Evolutionary conservation across 1,140 invertebrate species (phyloP), one percentile per base, ranked within the genome.

Genomic region (Pseudomyrmex cubaensis): DNA sequence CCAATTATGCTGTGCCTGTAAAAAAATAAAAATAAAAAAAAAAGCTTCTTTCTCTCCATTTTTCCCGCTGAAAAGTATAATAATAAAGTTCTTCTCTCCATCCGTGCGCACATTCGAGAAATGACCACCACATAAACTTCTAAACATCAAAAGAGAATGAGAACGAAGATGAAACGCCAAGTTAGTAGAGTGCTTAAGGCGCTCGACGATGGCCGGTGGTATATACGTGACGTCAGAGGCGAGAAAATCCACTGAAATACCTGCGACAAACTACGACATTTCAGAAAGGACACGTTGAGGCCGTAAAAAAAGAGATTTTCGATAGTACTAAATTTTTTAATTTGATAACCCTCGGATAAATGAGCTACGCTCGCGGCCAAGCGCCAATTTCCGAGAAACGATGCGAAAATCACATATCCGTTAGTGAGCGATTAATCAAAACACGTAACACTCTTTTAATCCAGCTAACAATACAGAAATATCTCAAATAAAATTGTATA

Each of bases 221-320:
- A 3, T 52, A 64, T 15, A 76, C 63, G 22, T 64, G 25, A 70
- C 35, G 44, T 78, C 44, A 70, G 15, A 78, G 20, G 10, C 35
- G 62, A 77, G 62, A 59, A 35, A 69, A 59, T 57, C 35, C 59
- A 67, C 13, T 46, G 20, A 78, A 57, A 57, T 78, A 78, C 57
- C 44, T 8, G 20, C 13, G 15, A 57, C 54, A 56, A 78, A 22
- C 35, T 48, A 12, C 52, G 15, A 9, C 57, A 15, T 67, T 25
- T 25, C 69, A 35, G 52, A 78, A 69, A 57, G 10, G 20, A 48
- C 44, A n/a, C 25, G 57, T 13, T 35, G 35, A 69, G 48, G 12
- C 3, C 35, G 20, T 35, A 59, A 48, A 25, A 50, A 64, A 50
- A 52, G 17, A 35, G 7, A 48, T n/a, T 48, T 67, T 2, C 44